Percentiles rank a stretch among this genome's conserved stretches.
phyloP scores from a whole-genome alignment of 2,888 invertebrate species.

The Acanthacorydalis orientalis region DNA sequence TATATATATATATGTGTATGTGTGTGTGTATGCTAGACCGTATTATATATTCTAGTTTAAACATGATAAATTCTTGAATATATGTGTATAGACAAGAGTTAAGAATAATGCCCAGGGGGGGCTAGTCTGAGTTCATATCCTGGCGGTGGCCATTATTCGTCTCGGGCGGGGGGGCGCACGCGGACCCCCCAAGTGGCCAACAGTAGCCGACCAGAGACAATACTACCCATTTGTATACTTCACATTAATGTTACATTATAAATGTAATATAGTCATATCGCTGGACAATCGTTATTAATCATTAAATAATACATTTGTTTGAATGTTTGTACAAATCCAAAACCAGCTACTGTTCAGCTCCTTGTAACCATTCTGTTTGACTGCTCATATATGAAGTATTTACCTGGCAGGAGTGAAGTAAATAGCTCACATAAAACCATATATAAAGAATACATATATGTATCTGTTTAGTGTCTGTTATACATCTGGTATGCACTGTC shows the following conservation, averaged over 20 bases:
- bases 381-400: too few species aligned
- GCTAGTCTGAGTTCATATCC: neutral
- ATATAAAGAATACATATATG: too few species aligned
- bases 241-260: constrained; percentile 7
- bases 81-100: constrained; percentile 2
- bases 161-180: constrained; percentile 1
- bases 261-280: constrained; percentile 7
- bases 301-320: too few species aligned
- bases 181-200: constrained; percentile 7
- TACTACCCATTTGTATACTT: constrained; percentile 7
- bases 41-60: constrained; percentile 7
- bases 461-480: too few species aligned
- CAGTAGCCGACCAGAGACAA: constrained; percentile 7
- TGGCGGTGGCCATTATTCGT: neutral
- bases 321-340: too few species aligned
- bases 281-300: constrained; percentile 1
- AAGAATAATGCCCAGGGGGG: neutral
- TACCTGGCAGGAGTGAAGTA: too few species aligned
- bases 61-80: constrained; percentile 11
- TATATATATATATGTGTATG: constrained; percentile 9
- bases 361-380: too few species aligned
- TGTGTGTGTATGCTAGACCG: neutral
- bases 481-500: too few species aligned
- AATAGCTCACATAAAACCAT: too few species aligned
- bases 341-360: too few species aligned